Conservation (phyloP, 2,113 vertebrate species). For the Coptodon bakossiorum region DNA sequence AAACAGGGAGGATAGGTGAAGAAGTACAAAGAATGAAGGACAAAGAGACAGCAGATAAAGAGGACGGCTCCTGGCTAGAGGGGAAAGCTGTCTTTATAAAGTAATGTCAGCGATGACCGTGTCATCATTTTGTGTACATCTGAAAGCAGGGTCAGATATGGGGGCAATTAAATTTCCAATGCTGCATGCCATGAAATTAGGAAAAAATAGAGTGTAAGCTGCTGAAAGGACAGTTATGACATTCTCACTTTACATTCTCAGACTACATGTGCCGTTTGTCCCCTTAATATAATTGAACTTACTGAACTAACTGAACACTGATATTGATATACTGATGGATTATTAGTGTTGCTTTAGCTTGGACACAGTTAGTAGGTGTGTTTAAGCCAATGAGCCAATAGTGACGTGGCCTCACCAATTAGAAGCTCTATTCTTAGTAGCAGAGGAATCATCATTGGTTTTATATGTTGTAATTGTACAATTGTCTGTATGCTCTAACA, state of each 20-base stretch:
- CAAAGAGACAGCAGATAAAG: conserved; percentile 13
- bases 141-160: conserved; percentile 16
- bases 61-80: conserved; percentile 22
- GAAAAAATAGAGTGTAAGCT: neutral
- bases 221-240: neutral
- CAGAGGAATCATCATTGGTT: neutral
- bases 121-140: conserved; percentile 41
- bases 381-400: neutral
- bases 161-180: conserved; percentile 25
- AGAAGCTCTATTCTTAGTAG: neutral
- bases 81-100: conserved; percentile 4
- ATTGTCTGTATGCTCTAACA: neutral
- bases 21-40: conserved; percentile 9
- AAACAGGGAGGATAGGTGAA: conserved; percentile 2
- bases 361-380: neutral
- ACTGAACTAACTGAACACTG: neutral
- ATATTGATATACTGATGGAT: neutral
- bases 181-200: neutral
- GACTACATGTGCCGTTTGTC: neutral
- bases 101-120: conserved; percentile 16
- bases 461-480: neutral
- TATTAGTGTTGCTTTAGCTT: neutral
- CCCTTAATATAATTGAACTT: neutral
- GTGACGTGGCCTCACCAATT: rapidly evolving
- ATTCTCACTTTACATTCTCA: neutral